Percentiles rank a stretch among this genome's conserved stretches.
Conservation (phyloP, 2,113 vertebrate genomes). For the Saccopteryx bilineata region DNA sequence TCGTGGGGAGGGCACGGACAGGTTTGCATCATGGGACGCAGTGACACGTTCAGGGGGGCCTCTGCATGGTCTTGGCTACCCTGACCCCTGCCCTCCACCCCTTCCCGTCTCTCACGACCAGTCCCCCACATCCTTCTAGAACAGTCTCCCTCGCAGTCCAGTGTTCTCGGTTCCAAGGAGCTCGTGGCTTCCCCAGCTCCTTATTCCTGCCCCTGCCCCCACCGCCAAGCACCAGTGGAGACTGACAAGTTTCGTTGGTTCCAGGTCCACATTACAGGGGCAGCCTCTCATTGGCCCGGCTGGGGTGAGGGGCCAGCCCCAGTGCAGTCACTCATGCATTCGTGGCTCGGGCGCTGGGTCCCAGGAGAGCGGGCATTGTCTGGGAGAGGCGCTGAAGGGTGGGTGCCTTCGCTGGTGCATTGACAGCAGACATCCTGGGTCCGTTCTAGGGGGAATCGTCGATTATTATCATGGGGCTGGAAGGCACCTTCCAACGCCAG, state of each 20-base stretch:
- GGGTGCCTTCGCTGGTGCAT: accelerated
- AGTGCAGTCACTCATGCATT: neutral
- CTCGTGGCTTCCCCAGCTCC: neutral
- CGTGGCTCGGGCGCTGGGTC: neutral
- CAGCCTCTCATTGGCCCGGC: neutral
- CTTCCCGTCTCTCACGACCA: accelerated
- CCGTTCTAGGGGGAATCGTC: accelerated
- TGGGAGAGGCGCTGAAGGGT: neutral
- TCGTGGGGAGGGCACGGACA: neutral
- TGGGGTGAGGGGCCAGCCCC: too few species aligned
- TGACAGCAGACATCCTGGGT: neutral
- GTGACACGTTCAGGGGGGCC: accelerated
- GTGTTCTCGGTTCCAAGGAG: accelerated
- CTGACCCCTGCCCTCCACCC: neutral
- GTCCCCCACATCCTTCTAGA: neutral
- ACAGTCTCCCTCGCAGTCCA: neutral
- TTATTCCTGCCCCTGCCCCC: neutral
- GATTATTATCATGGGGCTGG: too few species aligned
- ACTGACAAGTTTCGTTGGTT: neutral
- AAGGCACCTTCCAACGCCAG: neutral
- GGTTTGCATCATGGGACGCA: accelerated
- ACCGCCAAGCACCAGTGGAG: neutral
- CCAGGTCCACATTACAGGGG: neutral
- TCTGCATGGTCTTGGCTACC: neutral
- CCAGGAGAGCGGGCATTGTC: neutral